phyloP scores from a whole-genome alignment of 2,797 vertebrate genomes.

The Acestrorhynchus altus region DNA sequence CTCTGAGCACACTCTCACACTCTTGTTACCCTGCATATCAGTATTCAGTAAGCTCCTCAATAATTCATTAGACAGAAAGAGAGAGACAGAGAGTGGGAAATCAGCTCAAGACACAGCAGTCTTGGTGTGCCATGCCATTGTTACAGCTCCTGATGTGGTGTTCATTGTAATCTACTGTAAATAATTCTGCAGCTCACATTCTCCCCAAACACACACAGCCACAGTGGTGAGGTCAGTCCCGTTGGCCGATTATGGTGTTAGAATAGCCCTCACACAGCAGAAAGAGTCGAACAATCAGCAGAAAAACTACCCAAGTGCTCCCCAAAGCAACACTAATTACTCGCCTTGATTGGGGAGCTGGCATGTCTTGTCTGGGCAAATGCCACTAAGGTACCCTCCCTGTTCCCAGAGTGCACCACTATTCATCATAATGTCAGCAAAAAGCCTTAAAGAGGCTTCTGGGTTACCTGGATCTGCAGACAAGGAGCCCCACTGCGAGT shows the following conservation, averaged over 20 bases:
- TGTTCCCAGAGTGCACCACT: not conserved
- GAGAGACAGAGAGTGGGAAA: not conserved
- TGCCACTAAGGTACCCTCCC: not conserved
- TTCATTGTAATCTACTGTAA: not conserved
- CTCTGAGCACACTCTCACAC: not conserved
- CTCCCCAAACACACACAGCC: not conserved
- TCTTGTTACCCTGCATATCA: not conserved
- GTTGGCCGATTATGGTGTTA: not conserved
- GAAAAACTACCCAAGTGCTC: not conserved
- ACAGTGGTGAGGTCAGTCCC: not conserved
- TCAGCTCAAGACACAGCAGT: not conserved
- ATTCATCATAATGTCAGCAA: conserved; percentile 46
- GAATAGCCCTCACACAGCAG: conserved; percentile 9
- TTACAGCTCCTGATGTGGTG: not conserved
- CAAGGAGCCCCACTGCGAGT: not conserved
- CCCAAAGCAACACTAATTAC: conserved; percentile 16
- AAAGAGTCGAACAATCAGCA: conserved; percentile 2
- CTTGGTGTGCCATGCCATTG: not conserved
- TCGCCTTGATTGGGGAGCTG: not conserved
- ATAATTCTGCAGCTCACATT: not conserved
- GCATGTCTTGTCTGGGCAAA: not conserved
- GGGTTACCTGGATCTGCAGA: conserved; percentile 4
- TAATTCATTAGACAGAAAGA: not conserved
- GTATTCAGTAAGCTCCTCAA: not conserved
- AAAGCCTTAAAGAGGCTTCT: conserved; percentile 15